Percentiles rank a stretch among this genome's conserved stretches.
phyloP scores from a whole-genome alignment of 2,888 invertebrate genomes.

The Anorthoa munda region DNA sequence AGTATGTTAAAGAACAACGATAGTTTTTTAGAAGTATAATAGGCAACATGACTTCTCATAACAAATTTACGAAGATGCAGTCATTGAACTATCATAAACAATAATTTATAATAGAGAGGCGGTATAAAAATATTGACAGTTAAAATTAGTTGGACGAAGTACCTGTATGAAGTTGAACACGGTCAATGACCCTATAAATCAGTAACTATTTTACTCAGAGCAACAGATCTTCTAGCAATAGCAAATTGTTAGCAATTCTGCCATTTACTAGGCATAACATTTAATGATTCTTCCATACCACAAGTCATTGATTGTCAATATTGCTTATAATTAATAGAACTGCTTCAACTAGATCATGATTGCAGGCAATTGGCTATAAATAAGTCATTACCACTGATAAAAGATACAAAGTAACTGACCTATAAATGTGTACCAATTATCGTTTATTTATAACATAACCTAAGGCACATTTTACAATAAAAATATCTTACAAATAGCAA shows the following conservation, averaged over 20 bases:
- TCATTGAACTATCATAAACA: not conserved
- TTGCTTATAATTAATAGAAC: conserved; percentile 17
- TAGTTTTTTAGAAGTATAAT: not conserved
- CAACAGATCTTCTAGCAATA: not conserved
- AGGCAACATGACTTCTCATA: not conserved
- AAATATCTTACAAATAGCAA: too few relatives aligned
- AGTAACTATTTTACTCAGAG: not conserved
- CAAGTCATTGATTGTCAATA: conserved; percentile 18
- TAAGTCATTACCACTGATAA: conserved; percentile 4
- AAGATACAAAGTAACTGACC: conserved; percentile 20
- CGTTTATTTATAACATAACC: too few relatives aligned
- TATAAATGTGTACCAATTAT: conserved; percentile 24
- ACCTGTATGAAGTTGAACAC: not conserved
- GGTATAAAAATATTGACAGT: not conserved
- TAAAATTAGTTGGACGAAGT: not conserved
- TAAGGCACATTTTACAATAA: too few relatives aligned
- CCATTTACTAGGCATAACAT: too few relatives aligned
- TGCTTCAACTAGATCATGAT: conserved; percentile 11
- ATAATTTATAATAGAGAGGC: not conserved
- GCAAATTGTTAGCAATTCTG: not conserved
- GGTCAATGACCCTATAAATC: conserved; percentile 6
- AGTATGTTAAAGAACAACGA: not conserved
- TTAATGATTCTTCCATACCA: not conserved
- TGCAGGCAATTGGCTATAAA: conserved; percentile 39
- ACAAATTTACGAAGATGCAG: not conserved